Conservation (phyloP, 2,113 vertebrate species). For the Misgurnus anguillicaudatus region DNA sequence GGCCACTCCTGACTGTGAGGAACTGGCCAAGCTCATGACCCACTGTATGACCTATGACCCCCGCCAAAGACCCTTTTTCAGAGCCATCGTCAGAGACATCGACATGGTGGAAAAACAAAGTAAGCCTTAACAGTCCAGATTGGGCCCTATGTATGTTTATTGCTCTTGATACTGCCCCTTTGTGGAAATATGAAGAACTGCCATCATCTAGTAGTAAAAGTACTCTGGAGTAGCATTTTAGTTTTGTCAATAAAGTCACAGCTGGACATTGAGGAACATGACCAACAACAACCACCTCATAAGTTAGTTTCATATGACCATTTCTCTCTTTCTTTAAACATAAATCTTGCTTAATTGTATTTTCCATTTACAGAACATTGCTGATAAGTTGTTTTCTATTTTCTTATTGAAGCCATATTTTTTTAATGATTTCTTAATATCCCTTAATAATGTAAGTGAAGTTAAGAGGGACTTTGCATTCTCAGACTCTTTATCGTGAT, state of each 20-base stretch:
- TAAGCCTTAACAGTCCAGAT: conserved; percentile 54
- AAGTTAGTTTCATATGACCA: too few species aligned
- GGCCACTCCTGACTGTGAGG: conserved; percentile 86
- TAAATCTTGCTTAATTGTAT: too few species aligned
- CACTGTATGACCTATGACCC: conserved; percentile 98
- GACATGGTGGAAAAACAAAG: conserved; percentile 88
- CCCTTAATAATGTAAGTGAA: too few species aligned
- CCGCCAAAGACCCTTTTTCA: conserved; percentile 94
- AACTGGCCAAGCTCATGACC: conserved; percentile 93
- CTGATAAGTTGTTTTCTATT: too few species aligned
- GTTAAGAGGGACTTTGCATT: too few species aligned
- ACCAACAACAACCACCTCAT: too few species aligned
- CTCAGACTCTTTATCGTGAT: background rate
- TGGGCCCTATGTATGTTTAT: conserved; percentile 49
- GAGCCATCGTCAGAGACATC: conserved; percentile 95
- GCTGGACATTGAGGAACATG: too few species aligned
- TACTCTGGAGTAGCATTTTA: background rate
- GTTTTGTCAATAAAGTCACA: background rate
- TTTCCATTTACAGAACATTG: too few species aligned
- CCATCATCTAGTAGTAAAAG: conserved; percentile 21
- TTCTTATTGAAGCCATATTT: too few species aligned
- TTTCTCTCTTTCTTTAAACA: too few species aligned
- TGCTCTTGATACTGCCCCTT: conserved; percentile 57
- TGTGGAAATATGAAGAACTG: conserved; percentile 52
- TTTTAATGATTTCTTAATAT: too few species aligned